phyloP scores from a whole-genome alignment of 2,888 invertebrate genomes.

The Agapostemon virescens region DNA sequence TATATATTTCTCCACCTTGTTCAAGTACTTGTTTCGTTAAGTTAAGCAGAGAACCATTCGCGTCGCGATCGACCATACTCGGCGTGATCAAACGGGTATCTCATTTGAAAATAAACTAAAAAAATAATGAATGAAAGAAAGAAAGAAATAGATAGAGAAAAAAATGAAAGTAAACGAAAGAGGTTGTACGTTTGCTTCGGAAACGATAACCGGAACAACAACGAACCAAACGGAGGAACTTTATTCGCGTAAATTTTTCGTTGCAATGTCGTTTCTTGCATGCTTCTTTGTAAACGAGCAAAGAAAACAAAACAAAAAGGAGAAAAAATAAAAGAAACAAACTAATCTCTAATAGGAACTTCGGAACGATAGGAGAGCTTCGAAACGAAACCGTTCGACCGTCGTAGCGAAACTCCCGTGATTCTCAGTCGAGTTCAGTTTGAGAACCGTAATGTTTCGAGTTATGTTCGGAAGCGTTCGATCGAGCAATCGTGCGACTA shows the following conservation, averaged over 20 bases:
- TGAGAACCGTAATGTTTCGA: slow-evolving; percentile 3
- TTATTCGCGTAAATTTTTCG: background rate
- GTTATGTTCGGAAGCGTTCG: background rate
- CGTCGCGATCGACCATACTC: slow-evolving; percentile 68
- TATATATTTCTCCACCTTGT: slow-evolving; percentile 40
- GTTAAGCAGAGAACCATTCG: slow-evolving; percentile 61
- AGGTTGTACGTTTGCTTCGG: background rate
- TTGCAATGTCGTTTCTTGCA: background rate
- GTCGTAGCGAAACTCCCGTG: background rate
- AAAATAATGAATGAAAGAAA: background rate
- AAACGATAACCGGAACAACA: background rate
- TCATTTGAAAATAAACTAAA: background rate
- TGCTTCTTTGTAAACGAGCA: background rate
- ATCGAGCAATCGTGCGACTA: slow-evolving; percentile 34
- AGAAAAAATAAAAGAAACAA: no score
- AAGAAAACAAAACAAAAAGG: no score
- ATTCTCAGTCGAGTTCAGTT: background rate
- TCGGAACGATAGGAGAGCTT: slow-evolving; percentile 7
- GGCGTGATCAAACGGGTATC: background rate
- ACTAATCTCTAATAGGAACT: slow-evolving; percentile 49
- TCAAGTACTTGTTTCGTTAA: slow-evolving; percentile 64
- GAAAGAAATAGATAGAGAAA: background rate
- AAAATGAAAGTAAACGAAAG: background rate
- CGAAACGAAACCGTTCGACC: slow-evolving; percentile 4
- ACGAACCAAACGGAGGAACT: slow-evolving; percentile 27